These are phyloP conservation scores for Psittacula cyanocephala DNA, from an alignment of 2,113 vertebrate species.

Conservation along the genomic window DNA sequence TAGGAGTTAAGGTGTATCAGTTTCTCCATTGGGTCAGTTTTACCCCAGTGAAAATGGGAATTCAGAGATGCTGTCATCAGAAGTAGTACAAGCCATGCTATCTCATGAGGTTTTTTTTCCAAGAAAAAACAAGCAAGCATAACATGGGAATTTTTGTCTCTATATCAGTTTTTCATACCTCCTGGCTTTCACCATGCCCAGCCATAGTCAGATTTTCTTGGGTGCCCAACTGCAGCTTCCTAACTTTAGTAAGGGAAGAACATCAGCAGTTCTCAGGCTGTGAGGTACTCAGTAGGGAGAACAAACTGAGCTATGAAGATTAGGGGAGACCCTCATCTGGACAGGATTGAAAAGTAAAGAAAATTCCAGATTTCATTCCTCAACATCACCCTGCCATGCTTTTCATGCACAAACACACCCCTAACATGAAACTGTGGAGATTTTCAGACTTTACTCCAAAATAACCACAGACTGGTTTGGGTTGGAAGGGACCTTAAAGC, in stretches of 20 bases:
- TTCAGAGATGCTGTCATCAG: not conserved
- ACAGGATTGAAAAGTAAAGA: not conserved
- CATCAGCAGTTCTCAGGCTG: accelerated
- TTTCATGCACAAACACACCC: not conserved
- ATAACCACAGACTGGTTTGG: not conserved
- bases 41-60: not conserved
- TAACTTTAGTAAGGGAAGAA: not conserved
- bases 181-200: not conserved
- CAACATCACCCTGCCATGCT: not conserved
- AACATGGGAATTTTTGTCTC: not conserved
- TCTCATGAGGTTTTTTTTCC: not conserved
- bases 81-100: not conserved
- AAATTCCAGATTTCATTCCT: not conserved
- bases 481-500: not conserved
- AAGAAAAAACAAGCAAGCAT: not conserved
- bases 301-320: not conserved
- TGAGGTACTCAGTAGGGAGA: not conserved
- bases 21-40: not conserved
- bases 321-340: not conserved
- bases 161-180: not conserved
- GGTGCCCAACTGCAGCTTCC: not conserved
- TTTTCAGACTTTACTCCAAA: not conserved
- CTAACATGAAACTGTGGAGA: not conserved
- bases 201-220: not conserved
- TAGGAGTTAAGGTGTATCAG: no score